Evolutionary conservation across 2,113 vertebrate genomes (phyloP).

Genomic region (Otocyon megalotis): DNA sequence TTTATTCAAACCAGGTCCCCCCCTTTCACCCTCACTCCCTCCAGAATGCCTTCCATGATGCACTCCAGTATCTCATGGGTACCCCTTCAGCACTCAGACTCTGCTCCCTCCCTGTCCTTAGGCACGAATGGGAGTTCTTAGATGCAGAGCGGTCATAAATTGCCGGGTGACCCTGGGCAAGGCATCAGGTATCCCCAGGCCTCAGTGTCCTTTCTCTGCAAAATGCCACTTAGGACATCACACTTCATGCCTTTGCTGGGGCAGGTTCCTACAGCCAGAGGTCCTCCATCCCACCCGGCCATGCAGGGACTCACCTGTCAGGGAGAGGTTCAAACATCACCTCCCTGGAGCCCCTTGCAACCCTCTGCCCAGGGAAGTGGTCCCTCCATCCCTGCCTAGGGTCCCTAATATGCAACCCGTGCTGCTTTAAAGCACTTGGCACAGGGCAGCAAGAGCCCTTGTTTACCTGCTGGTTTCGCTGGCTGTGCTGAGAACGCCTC

Average conservation of each 20-base stretch:
- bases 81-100: not conserved
- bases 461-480: not conserved
- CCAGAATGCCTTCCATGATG: not conserved
- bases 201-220: not conserved
- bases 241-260: not conserved
- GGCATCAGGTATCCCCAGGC: not conserved
- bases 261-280: accelerated
- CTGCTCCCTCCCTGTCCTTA: not conserved
- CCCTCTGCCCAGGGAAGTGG: not conserved
- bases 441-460: accelerated
- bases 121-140: not conserved
- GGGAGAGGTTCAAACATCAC: not conserved
- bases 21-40: not conserved
- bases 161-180: not conserved
- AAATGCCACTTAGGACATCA: not conserved
- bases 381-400: not conserved
- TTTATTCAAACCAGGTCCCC: not conserved
- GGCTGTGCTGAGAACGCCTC: not conserved
- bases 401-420: not conserved
- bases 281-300: not conserved
- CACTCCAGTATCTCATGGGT: accelerated
- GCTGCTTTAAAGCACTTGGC: not conserved
- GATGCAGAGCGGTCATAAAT: not conserved
- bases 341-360: not conserved
- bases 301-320: accelerated